phyloP scores from a whole-genome alignment of 2,113 vertebrate species.

The Macaca mulatta region DNA sequence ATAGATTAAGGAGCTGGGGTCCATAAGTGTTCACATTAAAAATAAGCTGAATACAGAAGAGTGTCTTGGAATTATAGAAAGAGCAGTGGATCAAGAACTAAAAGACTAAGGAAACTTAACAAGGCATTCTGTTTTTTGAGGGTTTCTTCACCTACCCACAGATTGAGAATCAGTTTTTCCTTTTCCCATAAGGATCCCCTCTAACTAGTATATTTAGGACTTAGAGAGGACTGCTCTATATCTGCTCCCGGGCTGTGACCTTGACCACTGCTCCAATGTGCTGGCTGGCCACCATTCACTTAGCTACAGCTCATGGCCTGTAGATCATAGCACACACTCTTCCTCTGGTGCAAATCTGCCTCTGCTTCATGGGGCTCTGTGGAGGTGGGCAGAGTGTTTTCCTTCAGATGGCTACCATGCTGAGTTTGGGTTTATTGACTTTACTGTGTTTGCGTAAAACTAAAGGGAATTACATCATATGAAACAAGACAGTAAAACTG shows the following conservation, averaged over 20 bases:
- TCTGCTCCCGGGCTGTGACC: neutral
- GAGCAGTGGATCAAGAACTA: neutral
- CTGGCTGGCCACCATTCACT: neutral
- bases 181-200: neutral
- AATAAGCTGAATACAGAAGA: neutral
- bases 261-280: rapidly evolving
- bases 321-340: too few relatives aligned
- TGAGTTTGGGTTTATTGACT: neutral
- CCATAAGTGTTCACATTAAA: neutral
- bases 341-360: rapidly evolving
- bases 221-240: rapidly evolving
- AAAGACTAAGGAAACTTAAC: neutral
- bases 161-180: neutral
- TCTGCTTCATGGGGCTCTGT: neutral
- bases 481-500: conserved; percentile 49
- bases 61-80: neutral
- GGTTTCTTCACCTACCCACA: neutral
- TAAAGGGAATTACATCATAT: conserved; percentile 20
- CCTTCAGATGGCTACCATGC: neutral
- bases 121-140: neutral
- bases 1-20: neutral
- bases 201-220: neutral
- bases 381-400: neutral
- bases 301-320: too few relatives aligned
- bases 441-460: neutral